These are phyloP conservation scores for Meliscaeva auricollis DNA, from an alignment of 2,888 invertebrate genomes.

Conservation along the genomic window DNA sequence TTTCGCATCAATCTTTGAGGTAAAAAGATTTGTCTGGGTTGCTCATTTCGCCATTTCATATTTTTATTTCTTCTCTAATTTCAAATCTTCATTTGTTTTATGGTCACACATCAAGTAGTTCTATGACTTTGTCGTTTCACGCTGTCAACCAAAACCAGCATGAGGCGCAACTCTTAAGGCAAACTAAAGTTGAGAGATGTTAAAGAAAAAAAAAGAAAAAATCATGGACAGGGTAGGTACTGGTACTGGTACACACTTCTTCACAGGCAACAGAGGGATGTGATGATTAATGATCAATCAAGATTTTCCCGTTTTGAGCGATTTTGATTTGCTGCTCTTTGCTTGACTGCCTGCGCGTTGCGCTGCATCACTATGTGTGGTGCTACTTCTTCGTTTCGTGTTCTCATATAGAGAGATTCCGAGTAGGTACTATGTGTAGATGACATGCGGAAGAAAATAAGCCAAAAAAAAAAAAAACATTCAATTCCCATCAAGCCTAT, in stretches of 20 bases:
- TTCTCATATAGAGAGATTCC: not conserved
- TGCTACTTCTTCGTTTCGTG: too few relatives aligned
- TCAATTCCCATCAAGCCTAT: slow-evolving; percentile 58
- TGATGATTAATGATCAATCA: slow-evolving; percentile 76
- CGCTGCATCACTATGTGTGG: not conserved
- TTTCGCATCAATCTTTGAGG: slow-evolving; percentile 28
- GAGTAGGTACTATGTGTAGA: slow-evolving; percentile 19
- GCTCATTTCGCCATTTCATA: not conserved
- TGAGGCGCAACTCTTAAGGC: slow-evolving; percentile 11
- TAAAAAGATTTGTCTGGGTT: slow-evolving; percentile 34
- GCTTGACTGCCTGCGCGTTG: slow-evolving; percentile 44
- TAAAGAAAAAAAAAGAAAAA: slow-evolving; percentile 24
- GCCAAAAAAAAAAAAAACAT: slow-evolving; percentile 31
- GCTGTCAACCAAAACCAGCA: slow-evolving; percentile 50
- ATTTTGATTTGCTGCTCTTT: slow-evolving; percentile 75
- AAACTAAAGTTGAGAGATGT: slow-evolving; percentile 13
- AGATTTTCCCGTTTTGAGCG: slow-evolving; percentile 75
- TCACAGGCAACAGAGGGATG: slow-evolving; percentile 47
- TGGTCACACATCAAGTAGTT: slow-evolving; percentile 72
- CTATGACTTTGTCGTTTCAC: slow-evolving; percentile 65
- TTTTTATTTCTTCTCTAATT: slow-evolving; percentile 25
- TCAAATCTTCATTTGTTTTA: slow-evolving; percentile 60
- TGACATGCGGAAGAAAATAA: slow-evolving; percentile 58
- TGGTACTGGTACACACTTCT: slow-evolving; percentile 9
- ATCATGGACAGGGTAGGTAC: slow-evolving; percentile 39